Base-by-base conservation (phyloP, 1,140 invertebrate species). In the Lasioglossum baleicum region DNA sequence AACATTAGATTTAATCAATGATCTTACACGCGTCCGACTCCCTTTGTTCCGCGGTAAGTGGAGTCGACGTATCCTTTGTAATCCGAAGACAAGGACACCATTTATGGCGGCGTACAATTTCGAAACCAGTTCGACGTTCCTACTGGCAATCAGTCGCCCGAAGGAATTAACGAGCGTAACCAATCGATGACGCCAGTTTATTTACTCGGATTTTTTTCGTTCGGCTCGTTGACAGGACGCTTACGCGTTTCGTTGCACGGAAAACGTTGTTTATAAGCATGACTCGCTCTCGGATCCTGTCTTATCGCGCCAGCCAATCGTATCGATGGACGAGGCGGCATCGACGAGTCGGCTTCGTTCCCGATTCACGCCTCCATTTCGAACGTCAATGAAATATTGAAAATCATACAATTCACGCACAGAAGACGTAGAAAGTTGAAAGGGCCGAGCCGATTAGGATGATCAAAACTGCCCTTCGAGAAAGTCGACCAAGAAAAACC, bases 1-100 rank as follows among this genome's bases (percentile, higher is more conserved):
- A 84, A 64, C 60, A 70, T 10, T 74, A 74, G 69, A 82, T 84
- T 79, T 83, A 83, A 83, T 83, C 70, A 79, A 70, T 74, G 53
- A 79, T 51, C 31, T 51, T 65, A 42, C 35, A 11, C 15, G 10
- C 74, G 48, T 31, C 64, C 48, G 7, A 6, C 40, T 44, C 15
- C 35, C 65, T 76, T 68, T 76, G 67, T 61, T 77, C n/a, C n/a
- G 4, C 11, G 13, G 51, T 51, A 53, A 78, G 6, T 17, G 26
- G 31, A 78, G 15, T 51, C 44, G 44, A 26, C 58, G 44, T 78
- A 64, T 17, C 58, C 31, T 71, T 77, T 31, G 56, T 63, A 42
- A 78, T 64, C 64, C 35, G 60, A 63, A 56, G 58, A 78, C 67
- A 78, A 64, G 75, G 35, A n/a, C 60, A 26, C 31, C 67, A 26